These are phyloP conservation scores for Palythoa heliodiscus DNA, from an alignment of 92 coral and sea anemone genomes.

Conservation along the genomic window DNA sequence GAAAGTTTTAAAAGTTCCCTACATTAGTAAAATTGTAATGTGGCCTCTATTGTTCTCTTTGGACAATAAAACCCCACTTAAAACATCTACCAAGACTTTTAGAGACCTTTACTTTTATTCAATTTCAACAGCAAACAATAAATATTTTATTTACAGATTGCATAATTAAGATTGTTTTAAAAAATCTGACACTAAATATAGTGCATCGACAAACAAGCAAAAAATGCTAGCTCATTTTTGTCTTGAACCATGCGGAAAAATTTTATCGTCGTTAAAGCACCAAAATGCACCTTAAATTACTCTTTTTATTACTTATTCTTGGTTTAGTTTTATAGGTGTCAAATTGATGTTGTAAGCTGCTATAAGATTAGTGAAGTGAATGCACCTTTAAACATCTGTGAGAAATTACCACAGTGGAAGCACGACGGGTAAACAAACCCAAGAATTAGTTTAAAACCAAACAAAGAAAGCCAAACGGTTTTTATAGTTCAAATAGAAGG, in stretches of 20 bases:
- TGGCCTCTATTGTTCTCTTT: too few relatives aligned
- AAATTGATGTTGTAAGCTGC: not conserved
- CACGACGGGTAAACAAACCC: too few relatives aligned
- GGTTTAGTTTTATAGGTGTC: not conserved
- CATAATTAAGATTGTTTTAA: not conserved
- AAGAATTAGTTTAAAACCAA: too few relatives aligned
- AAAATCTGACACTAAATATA: not conserved
- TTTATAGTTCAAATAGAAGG: too few relatives aligned
- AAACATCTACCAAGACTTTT: not conserved
- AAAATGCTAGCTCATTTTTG: not conserved
- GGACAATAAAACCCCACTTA: not conserved
- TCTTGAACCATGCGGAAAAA: not conserved
- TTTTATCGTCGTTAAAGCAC: not conserved
- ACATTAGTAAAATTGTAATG: too few relatives aligned
- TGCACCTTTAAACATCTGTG: not conserved
- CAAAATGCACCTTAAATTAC: not conserved
- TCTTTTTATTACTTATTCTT: not conserved
- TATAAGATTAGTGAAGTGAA: not conserved
- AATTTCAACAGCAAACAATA: slow-evolving; percentile 17
- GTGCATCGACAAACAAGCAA: not conserved
- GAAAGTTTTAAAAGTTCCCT: too few relatives aligned
- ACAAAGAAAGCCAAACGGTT: too few relatives aligned
- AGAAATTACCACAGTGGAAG: too few relatives aligned
- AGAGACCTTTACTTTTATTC: not conserved
- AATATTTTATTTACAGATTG: slow-evolving; percentile 33